Base-by-base conservation (phyloP, 1,140 invertebrate genomes). In the Heliconius congener region DNA sequence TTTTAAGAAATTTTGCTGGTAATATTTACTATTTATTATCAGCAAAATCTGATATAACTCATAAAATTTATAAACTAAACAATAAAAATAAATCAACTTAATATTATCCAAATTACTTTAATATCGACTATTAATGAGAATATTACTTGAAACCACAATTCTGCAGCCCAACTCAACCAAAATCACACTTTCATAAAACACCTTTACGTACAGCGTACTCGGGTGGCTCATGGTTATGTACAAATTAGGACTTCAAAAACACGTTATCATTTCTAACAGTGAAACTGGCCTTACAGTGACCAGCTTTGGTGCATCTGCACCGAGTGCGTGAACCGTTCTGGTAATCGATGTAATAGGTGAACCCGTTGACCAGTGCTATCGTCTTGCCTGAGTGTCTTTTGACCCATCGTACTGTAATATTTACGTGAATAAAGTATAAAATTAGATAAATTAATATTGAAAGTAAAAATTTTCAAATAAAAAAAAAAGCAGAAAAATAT, bases 231-330 rank as follows among this genome's bases (percentile, higher is more conserved):
- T 84, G 83, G 3, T 72, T 57, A 50, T 84, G 83, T 8, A 2
- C 60, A 23, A 77, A 60, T 39, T 82, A 75, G 16, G 34, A 30
- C 19, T 66, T 60, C 13, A 76, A 23, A 11, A 82, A 52, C n/a
- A n/a, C 8, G 0, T 37, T 50, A 9, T 74, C 19, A 16, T n/a
- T 77, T 13, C 19, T 60, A 6, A 87, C 2, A 11, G 75, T 85
- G 79, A 88, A 83, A 19, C 81, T 72, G 3, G 87, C 84, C 34
- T 75, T 82, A 74, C 86, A 86, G 19, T 77, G 66, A 1, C 78
- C 71, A 1, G 83, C 84, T 46, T 71, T 78, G 3, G 82, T 88
- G 60, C 88, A 90, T 1, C 83, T 74, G 80, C 84, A 90, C 9
- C 75, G 73, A 3, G 73, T 78, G 1, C 80, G 83, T 8, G 13